Evolutionary conservation across 2,113 vertebrate species (phyloP).

Genomic region (Todiramphus chloris): DNA sequence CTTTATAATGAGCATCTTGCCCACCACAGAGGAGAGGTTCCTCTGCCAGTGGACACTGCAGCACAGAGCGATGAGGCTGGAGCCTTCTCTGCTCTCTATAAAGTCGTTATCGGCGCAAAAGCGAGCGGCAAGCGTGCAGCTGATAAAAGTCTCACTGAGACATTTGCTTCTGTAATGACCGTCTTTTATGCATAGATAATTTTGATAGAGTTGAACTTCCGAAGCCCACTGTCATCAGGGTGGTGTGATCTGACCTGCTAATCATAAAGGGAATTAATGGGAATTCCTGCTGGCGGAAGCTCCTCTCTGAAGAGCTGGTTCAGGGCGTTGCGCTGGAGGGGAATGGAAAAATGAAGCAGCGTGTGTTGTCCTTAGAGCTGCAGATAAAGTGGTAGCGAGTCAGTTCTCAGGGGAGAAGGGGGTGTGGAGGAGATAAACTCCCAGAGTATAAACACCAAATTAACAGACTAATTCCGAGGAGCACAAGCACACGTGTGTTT

Average conservation of each 20-base stretch:
- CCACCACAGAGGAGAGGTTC: neutral
- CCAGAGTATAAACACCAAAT: neutral
- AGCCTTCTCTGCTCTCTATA: neutral
- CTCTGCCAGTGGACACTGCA: neutral
- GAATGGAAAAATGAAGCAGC: neutral
- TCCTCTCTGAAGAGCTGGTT: conserved; percentile 9
- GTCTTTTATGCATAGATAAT: conserved; percentile 58
- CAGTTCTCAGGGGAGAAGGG: neutral
- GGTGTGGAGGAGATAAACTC: neutral
- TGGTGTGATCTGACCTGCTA: conserved; percentile 63
- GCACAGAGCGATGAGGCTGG: neutral
- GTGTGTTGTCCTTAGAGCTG: neutral
- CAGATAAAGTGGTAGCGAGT: conserved; percentile 16
- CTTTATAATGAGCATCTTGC: conserved; percentile 14
- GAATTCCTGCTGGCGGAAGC: conserved; percentile 15
- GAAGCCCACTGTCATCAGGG: conserved; percentile 20
- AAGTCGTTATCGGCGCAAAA: neutral
- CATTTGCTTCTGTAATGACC: conserved; percentile 23
- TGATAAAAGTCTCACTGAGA: conserved; percentile 44
- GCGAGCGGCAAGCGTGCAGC: neutral
- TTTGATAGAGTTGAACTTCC: conserved; percentile 53
- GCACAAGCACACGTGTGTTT: neutral
- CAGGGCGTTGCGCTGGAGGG: neutral
- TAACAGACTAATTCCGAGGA: neutral
- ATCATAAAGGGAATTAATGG: conserved; percentile 61